Conservation (phyloP, 1,140 invertebrate species). For the Sycophila sp. region DNA sequence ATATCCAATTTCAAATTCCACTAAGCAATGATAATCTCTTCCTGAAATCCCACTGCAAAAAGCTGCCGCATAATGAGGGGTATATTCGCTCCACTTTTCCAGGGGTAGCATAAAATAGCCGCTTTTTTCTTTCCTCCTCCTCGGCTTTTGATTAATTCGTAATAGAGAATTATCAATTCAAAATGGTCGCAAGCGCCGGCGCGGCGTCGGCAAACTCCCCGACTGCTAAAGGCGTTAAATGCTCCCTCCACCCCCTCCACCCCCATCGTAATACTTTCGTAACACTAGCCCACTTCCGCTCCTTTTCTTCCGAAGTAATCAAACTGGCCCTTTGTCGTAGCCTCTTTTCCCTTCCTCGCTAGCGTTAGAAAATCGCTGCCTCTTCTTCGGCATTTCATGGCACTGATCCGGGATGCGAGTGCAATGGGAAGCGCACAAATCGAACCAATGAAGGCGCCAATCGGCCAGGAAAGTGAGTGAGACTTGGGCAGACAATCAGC, state of each 20-base stretch:
- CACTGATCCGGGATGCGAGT: neutral
- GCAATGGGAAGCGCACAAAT: neutral
- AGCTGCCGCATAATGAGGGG: too few species aligned
- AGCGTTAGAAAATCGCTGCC: neutral
- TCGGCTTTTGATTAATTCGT: neutral
- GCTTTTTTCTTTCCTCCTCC: neutral
- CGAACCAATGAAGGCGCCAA: slow-evolving; percentile 11
- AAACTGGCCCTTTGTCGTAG: neutral
- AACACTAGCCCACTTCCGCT: slow-evolving; percentile 23
- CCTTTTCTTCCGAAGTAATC: neutral
- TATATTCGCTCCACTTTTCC: neutral
- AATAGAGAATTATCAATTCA: slow-evolving; percentile 10
- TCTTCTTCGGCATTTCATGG: neutral
- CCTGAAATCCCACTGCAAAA: too few species aligned
- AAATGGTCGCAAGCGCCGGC: neutral
- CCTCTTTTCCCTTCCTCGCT: neutral
- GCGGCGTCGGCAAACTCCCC: neutral
- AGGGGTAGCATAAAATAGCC: neutral
- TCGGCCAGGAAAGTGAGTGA: neutral
- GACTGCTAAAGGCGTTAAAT: neutral
- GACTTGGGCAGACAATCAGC: slow-evolving; percentile 13
- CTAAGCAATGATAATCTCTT: too few species aligned
- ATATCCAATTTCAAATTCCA: too few species aligned
- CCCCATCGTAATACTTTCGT: slow-evolving; percentile 16
- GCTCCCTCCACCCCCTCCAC: too few species aligned